Evolutionary conservation across 1,140 invertebrate genomes (phyloP).

Genomic region (Hetaerina americana): DNA sequence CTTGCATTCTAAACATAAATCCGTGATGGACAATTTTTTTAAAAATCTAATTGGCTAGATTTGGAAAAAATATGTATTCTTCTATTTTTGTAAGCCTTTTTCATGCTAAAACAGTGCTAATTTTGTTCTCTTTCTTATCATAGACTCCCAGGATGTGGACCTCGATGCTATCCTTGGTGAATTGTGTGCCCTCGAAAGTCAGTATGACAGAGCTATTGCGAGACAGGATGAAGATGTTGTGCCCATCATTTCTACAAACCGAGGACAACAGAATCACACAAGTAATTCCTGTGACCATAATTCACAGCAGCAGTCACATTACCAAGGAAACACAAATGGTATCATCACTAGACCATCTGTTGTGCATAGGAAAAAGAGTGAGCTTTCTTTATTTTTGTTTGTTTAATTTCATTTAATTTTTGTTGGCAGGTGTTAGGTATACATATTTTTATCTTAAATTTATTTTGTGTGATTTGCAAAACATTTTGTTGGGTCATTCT

Average conservation of each 20-base stretch:
- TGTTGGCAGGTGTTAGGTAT: no score
- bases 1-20: no score
- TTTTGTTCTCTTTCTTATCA: slow-evolving; percentile 23
- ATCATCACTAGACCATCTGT: background rate
- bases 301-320: background rate
- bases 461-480: no score
- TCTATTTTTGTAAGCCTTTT: no score
- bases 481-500: no score
- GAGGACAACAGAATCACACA: background rate
- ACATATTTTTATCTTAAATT: no score
- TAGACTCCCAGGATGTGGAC: slow-evolving; percentile 89
- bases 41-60: no score
- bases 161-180: slow-evolving; percentile 91
- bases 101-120: no score
- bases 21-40: no score
- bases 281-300: background rate
- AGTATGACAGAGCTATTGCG: slow-evolving; percentile 43
- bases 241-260: background rate
- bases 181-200: slow-evolving; percentile 74
- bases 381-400: background rate
- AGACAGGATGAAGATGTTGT: background rate
- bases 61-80: no score
- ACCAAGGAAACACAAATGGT: background rate
- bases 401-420: no score
- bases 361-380: background rate